Percentiles rank a stretch among this genome's conserved stretches.
Conservation (phyloP, 2,113 vertebrate species). For the Boleophthalmus pectinirostris region DNA sequence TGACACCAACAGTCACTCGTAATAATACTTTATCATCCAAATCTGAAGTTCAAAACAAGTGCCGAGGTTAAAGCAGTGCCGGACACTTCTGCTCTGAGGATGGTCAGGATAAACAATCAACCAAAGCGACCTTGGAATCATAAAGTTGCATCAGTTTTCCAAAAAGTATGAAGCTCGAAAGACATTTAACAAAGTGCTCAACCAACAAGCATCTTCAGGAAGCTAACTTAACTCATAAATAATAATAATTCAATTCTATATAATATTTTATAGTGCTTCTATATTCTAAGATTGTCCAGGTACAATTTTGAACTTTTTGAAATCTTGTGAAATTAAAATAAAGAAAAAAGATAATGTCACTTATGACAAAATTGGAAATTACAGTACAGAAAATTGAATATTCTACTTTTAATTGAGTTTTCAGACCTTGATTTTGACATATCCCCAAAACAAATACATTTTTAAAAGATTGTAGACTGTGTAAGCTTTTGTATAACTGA, state of each 20-base stretch:
- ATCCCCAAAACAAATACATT: background rate
- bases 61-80: conserved; percentile 23
- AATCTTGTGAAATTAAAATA: background rate
- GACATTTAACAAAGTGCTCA: conserved; percentile 19
- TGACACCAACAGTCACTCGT: conserved; percentile 30
- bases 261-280: background rate
- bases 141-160: conserved; percentile 22
- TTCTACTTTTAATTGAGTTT: background rate
- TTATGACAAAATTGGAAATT: background rate
- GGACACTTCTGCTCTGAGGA: conserved; percentile 14
- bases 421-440: background rate
- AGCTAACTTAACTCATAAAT: background rate
- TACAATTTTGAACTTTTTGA: background rate
- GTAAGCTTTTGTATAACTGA: background rate
- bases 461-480: background rate
- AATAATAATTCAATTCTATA: background rate
- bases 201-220: conserved; percentile 4
- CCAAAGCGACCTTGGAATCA: conserved; percentile 29
- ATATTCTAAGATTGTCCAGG: background rate
- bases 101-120: conserved; percentile 3
- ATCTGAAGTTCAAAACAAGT: conserved; percentile 33
- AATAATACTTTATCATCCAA: conserved; percentile 17
- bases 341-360: background rate
- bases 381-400: background rate
- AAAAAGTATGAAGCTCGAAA: conserved; percentile 9